These are phyloP conservation scores for Channa maculata DNA, from an alignment of 2,113 vertebrate genomes.

Conservation along the genomic window DNA sequence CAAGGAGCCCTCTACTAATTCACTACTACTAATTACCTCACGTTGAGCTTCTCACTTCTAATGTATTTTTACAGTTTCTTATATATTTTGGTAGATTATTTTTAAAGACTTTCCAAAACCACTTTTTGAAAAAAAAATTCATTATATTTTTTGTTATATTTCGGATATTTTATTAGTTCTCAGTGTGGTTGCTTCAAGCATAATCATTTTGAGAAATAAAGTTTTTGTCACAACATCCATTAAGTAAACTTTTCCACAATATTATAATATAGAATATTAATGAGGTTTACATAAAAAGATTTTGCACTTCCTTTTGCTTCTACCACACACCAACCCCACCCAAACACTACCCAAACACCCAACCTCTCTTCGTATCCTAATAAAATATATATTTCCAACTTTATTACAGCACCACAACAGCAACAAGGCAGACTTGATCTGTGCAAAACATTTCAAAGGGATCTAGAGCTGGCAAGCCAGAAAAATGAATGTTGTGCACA, in stretches of 20 bases:
- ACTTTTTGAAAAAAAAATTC: no score
- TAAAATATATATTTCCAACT: constrained; percentile 19
- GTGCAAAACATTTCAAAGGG: constrained; percentile 36
- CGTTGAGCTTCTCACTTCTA: background rate
- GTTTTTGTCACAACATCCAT: no score
- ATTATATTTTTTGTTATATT: no score
- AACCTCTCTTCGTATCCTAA: constrained; percentile 6
- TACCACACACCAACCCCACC: background rate
- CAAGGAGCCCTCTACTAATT: background rate
- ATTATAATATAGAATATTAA: constrained; percentile 9
- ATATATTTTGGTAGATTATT: no score
- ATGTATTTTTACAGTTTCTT: no score
- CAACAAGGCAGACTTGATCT: constrained; percentile 17
- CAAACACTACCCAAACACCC: no score
- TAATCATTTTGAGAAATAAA: no score
- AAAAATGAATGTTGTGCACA: constrained; percentile 35
- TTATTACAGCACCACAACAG: constrained; percentile 11
- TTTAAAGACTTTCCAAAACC: no score
- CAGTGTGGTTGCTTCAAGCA: no score
- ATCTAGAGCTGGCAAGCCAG: constrained; percentile 17
- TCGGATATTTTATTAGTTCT: background rate
- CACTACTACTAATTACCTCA: background rate
- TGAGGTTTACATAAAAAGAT: background rate
- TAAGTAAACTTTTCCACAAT: background rate
- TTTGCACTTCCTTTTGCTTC: background rate